A percentile compares a stretch with the other conserved stretches of the same genome.
Evolutionary conservation across 1,140 invertebrate species (phyloP).

Genomic region (Chymomyza costata): DNA sequence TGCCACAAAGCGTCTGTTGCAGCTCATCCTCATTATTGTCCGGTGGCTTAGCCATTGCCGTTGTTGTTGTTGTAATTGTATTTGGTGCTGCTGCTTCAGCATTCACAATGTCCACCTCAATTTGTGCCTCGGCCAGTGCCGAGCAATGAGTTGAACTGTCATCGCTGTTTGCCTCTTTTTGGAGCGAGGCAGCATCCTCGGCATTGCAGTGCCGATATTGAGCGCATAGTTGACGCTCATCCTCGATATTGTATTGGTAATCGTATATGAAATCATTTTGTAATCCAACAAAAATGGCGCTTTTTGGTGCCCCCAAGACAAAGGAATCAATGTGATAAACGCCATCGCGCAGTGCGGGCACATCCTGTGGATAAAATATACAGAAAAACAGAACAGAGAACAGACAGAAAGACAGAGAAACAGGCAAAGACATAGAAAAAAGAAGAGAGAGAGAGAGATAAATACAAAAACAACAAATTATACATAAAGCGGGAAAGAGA

Average conservation of each 20-base stretch:
- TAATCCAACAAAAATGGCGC: slow-evolving; percentile 74
- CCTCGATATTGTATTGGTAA: slow-evolving; percentile 41
- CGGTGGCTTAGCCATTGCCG: background rate
- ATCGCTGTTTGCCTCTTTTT: background rate
- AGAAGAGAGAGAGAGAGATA: slow-evolving; percentile 5
- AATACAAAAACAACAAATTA: background rate
- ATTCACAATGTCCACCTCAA: background rate
- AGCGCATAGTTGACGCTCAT: slow-evolving; percentile 15
- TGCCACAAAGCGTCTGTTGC: slow-evolving; percentile 5
- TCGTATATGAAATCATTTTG: slow-evolving; percentile 62
- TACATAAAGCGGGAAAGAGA: slow-evolving; percentile 14
- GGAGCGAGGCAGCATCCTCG: background rate
- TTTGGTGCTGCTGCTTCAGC: background rate
- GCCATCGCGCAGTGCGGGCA: slow-evolving; percentile 58
- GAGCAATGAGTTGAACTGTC: background rate
- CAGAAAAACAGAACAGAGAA: slow-evolving; percentile 46
- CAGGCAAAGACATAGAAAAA: slow-evolving; percentile 17
- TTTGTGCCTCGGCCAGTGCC: background rate
- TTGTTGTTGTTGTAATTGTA: slow-evolving; percentile 1
- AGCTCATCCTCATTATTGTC: slow-evolving; percentile 10
- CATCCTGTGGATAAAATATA: slow-evolving; percentile 65
- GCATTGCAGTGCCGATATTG: background rate
- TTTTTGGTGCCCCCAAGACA: slow-evolving; percentile 67
- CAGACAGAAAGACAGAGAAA: slow-evolving; percentile 15
- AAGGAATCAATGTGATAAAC: slow-evolving; percentile 74